Evolutionary conservation across 2,888 invertebrate species (phyloP), one percentile per base, ranked within the genome.

Genomic region (Limenitis camilla): DNA sequence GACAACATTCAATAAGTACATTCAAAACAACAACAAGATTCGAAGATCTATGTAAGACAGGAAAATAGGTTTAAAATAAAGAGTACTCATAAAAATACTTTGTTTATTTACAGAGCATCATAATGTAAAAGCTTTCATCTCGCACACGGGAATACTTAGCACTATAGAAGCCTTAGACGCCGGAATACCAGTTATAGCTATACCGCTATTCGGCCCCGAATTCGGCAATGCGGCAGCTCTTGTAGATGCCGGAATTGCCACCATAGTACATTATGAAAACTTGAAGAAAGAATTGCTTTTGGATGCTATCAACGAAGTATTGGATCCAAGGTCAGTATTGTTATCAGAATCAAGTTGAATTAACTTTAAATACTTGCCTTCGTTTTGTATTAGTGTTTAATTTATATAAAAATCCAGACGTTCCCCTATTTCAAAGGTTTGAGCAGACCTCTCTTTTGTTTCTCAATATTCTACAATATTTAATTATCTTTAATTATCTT

Each of bases 21-120:
- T n/a, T n/a, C n/a, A n/a, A n/a, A n/a, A n/a, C n/a, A n/a, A n/a
- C n/a, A n/a, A n/a, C n/a, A n/a, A n/a, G n/a, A n/a, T n/a, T n/a
- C n/a, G n/a, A n/a, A n/a, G n/a, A n/a, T n/a, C n/a, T n/a, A n/a
- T n/a, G n/a, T n/a, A n/a, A n/a, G n/a, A n/a, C n/a, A n/a, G n/a
- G n/a, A n/a, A n/a, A n/a, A n/a, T n/a, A n/a, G n/a, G n/a, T n/a
- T n/a, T n/a, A n/a, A n/a, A n/a, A n/a, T n/a, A n/a, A n/a, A n/a
- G n/a, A n/a, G n/a, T n/a, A n/a, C n/a, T n/a, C n/a, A n/a, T n/a
- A n/a, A n/a, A n/a, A n/a, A n/a, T n/a, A n/a, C n/a, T n/a, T n/a
- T n/a, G n/a, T n/a, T n/a, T n/a, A n/a, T n/a, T n/a, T n/a, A n/a
- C 77, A 93, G 93, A 90, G 67, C 92, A 93, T 69, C 90, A 91